Conservation (phyloP, 2,113 vertebrate genomes). For the Pygoscelis antarcticus region DNA sequence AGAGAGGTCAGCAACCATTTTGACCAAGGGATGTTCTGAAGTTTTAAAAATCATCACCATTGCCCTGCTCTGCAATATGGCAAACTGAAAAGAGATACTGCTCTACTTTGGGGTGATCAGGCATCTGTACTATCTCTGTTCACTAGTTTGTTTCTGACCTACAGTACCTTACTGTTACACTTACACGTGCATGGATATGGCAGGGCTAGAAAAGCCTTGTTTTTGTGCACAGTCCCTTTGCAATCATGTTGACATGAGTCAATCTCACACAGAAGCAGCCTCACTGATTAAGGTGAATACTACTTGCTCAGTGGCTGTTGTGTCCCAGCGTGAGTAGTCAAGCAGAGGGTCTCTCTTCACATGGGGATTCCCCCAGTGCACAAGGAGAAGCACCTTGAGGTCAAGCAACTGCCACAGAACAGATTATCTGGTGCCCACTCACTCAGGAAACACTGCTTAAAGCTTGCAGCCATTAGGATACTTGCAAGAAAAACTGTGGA, state of each 20-base stretch:
- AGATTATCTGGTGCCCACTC: background rate
- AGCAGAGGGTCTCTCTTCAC: background rate
- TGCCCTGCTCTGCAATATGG: background rate
- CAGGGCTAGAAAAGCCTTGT: background rate
- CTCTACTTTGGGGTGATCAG: background rate
- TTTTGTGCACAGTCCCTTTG: background rate
- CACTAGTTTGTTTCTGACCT: background rate
- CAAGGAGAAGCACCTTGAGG: background rate
- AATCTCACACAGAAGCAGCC: background rate
- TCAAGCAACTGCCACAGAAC: background rate
- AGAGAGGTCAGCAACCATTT: background rate
- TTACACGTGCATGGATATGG: background rate
- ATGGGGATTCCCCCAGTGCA: background rate
- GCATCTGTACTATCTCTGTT: background rate
- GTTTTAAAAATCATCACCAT: background rate
- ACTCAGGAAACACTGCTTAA: background rate
- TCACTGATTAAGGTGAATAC: fast-evolving
- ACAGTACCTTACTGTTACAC: background rate
- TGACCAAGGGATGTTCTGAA: background rate
- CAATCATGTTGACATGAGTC: background rate
- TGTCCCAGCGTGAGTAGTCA: background rate
- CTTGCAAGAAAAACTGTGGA: background rate
- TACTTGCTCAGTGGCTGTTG: background rate
- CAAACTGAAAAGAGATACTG: background rate
- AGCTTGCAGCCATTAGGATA: background rate